phyloP scores from a whole-genome alignment of 2,113 vertebrate species.

The Naja naja region DNA sequence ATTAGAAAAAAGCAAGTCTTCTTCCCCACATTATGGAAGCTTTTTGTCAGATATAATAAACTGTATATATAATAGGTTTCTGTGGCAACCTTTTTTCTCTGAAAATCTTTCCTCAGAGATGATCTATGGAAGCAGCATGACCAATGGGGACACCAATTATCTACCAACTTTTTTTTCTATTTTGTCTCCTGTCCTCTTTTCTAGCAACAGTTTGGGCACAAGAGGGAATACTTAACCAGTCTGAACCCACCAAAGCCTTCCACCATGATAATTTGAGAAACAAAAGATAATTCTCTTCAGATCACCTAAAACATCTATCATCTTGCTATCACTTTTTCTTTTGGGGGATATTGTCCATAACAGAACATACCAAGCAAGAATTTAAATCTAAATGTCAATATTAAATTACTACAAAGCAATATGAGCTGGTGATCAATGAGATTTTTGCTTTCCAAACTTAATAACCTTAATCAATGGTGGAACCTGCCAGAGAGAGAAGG shows the following conservation, averaged over 20 bases:
- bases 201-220: neutral
- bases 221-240: neutral
- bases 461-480: neutral
- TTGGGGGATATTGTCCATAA: neutral
- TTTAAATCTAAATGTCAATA: neutral
- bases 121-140: neutral
- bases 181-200: neutral
- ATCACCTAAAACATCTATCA: neutral
- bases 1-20: neutral
- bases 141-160: neutral
- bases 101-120: neutral
- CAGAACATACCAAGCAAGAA: neutral
- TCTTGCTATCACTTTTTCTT: neutral
- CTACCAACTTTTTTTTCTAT: neutral
- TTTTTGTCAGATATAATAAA: neutral
- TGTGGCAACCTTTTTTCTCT: neutral
- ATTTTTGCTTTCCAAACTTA: neutral
- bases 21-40: neutral
- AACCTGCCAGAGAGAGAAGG: neutral
- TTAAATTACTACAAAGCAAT: neutral
- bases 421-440: neutral
- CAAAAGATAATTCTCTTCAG: neutral
- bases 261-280: neutral
- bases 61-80: neutral
- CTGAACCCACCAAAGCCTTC: neutral